phyloP scores from a whole-genome alignment of 1,140 invertebrate genomes.

The Euwallacea fornicatus region DNA sequence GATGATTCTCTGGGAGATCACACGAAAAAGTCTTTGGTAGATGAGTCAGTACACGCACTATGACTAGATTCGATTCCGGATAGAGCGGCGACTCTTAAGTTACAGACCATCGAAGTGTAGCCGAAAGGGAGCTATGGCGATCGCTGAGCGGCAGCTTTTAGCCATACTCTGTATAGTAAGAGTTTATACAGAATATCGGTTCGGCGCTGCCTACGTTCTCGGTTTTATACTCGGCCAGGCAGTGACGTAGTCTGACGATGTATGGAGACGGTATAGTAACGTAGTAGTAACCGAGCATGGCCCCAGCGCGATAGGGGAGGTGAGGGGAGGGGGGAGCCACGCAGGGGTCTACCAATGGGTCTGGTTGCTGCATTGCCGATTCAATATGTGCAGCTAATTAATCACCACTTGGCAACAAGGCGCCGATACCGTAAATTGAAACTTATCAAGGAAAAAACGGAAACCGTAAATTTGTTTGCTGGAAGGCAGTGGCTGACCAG shows the following conservation, averaged over 20 bases:
- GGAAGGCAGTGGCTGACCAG: too few relatives aligned
- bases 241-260: constrained; percentile 14
- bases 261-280: not conserved
- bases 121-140: constrained; percentile 19
- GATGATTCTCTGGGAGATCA: constrained; percentile 1
- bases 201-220: not conserved
- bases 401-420: too few relatives aligned
- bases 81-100: not conserved
- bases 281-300: not conserved
- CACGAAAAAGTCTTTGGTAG: constrained; percentile 33
- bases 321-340: not conserved
- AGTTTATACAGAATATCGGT: constrained; percentile 14
- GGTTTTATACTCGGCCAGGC: constrained; percentile 10
- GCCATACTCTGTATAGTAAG: constrained; percentile 28
- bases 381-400: too few relatives aligned
- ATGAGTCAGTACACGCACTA: constrained; percentile 18
- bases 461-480: too few relatives aligned
- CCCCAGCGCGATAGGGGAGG: not conserved
- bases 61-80: constrained; percentile 30
- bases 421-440: too few relatives aligned
- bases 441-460: too few relatives aligned
- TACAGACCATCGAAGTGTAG: constrained; percentile 28
- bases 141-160: constrained; percentile 26
- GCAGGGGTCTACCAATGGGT: not conserved
- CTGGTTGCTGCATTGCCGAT: too few relatives aligned